Base-by-base conservation (phyloP, 2,113 vertebrate species). In the Meleagris gallopavo region DNA sequence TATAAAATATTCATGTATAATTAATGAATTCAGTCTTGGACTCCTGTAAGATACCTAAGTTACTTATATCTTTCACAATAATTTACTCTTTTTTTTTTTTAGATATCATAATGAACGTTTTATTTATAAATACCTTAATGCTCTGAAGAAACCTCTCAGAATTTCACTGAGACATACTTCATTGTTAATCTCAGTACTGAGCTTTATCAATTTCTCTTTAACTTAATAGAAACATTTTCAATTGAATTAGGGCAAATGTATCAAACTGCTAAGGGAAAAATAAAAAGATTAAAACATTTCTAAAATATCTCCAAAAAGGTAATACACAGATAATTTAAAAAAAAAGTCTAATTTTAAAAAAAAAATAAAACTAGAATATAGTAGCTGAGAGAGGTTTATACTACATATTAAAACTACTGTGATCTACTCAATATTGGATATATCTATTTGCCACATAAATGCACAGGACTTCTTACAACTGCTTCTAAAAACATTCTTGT, bases 1-100 rank as follows among this genome's bases (percentile, higher is more conserved):
- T 1, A 0, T 64, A 40, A 69, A 11, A 4, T 75, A n/a, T 16
- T 2, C 30, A 41, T 15, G 18, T 25, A 13, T 10, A 48, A 66
- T 6, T 16, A 71, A 7, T 20, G 57, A 41, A 48, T 5, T 48
- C 4, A 45, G 7, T 9, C 4, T 66, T 41, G 3, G 13, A 38
- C 6, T 5, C 25, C 79, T 91, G 46, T 52, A 48, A 69, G 20
- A 46, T 48, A 43, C 40, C 19, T 66, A 46, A 79, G 38, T 7
- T 61, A 3, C 15, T 76, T 65, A 25, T 8, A 88, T 4, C 10
- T 89, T 93, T 67, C 50, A 70, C 22, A 76, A 72, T 34, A 60
- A 48, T 61, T 89, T 61, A 0, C 5, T 18, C 9, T 30, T 55
- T 55, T 55, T 54, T 54, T 46, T 48, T 48, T 32, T 57, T 5